Base-by-base conservation (phyloP, 2,113 vertebrate genomes). In the Campylomormyrus numenius region DNA sequence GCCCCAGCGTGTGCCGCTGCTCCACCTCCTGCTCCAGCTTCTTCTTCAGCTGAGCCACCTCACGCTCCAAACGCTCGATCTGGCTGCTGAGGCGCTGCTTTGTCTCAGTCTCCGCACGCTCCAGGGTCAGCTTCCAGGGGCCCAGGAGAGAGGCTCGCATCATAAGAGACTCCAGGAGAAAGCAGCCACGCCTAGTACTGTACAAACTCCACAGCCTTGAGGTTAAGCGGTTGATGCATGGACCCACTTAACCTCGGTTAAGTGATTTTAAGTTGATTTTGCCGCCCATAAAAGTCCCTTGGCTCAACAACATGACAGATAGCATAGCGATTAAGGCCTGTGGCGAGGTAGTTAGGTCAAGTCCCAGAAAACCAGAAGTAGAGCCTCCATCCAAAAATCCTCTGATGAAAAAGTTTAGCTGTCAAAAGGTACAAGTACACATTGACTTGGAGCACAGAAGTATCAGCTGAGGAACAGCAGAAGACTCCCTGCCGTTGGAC, bases 1-100 rank as follows among this genome's bases (percentile, higher is more conserved):
- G 97, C 24, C 97, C 96, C 2, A 98, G 96, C 0, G 94, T 90
- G 62, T 99, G 98, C 89, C 97, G 97, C 92, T 98, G 97, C 35
- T 97, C 97, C 80, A 98, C 95, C 93, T 99, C 98, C 91, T 95
- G 96, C 89, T 98, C 96, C 90, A 98, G 90, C 87, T 96, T 98
- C 92, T 97, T 97, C 94, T 98, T 99, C 91, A 98, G 94, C 39
- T 97, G 96, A 90, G 94, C 85, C 88, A 98, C 93, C 91, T 99
- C 98, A 62, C 95, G 93, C 66, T 99, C 98, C 88, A 98, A 91
- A 35, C 95, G 96, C 89, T 97, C 97, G 48, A 98, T 96, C 91
- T 98, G 97, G 92, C 92, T 97, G 91, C 93, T 97, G n/a, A 98
- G 96, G 0, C 97, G 95, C 74, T 99, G 98, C 39, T 96, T 97